Base-by-base conservation (phyloP, 2,113 vertebrate genomes). In the Nesoenas mayeri region DNA sequence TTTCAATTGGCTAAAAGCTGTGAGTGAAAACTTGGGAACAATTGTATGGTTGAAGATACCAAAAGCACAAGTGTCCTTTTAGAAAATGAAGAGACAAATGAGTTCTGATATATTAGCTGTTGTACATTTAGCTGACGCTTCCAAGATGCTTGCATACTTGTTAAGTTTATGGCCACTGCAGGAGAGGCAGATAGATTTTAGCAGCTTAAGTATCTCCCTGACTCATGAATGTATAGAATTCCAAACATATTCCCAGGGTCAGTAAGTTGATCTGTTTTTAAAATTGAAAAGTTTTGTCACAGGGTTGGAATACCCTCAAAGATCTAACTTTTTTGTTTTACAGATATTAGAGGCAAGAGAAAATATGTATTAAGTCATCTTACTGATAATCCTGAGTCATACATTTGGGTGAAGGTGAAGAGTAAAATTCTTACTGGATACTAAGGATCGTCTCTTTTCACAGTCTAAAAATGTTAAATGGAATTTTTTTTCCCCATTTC, bases 301-400 rank as follows among this genome's bases (percentile, higher is more conserved):
- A 54, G 34, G 40, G 19, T 90, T 71, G 1, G 4, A 75, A 12
- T 11, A n/a, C 18, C 44, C 40, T 82, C 48, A 65, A 9, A 61
- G 44, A 32, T 80, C 6, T 57, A 11, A 29, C 18, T 67, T 78
- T 26, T 8, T 38, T 71, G 10, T 6, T 54, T 66, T 91, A 31
- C 2, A 94, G 47, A 13, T 66, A 62, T 3, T 32, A 48, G 44
- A 75, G 51, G 26, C 9, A 54, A 40, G 40, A 83, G 28, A 51
- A 88, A 69, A 67, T 53, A 5, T 0, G 0, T 22, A 25, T 3
- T 36, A 60, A 74, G 32, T 77, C 0, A 0, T 67, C 28, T 47
- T 85, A 8, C 9, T 44, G 16, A 3, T 24, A 8, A 47, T 8
- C 32, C 79, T 47, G 65, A 72, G 12, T 72, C 32, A 62, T 40